These are phyloP conservation scores for Zhuqinia jingwanae DNA, from an alignment of 2,888 invertebrate species.

Conservation along the genomic window DNA sequence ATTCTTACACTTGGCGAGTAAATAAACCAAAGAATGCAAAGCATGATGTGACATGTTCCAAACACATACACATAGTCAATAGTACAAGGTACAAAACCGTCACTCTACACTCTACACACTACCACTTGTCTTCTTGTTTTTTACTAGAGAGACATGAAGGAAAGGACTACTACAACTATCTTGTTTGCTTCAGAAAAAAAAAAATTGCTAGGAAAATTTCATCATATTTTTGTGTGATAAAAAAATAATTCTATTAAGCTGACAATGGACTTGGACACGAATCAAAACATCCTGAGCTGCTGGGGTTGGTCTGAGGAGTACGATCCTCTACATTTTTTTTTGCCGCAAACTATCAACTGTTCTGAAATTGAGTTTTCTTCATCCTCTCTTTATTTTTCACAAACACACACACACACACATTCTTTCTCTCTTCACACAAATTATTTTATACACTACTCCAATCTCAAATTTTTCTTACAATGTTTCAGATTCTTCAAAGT, in stretches of 20 bases:
- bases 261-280: constrained; percentile 58
- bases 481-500: background rate
- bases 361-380: constrained; percentile 28
- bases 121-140: background rate
- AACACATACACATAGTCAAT: too few species aligned
- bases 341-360: too few species aligned
- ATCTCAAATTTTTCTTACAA: constrained; percentile 5
- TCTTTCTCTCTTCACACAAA: constrained; percentile 4
- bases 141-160: background rate
- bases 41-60: too few species aligned
- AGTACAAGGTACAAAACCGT: too few species aligned
- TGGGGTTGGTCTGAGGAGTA: too few species aligned
- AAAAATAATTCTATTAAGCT: constrained; percentile 49
- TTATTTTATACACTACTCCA: background rate
- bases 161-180: background rate
- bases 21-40: background rate
- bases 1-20: constrained; percentile 37
- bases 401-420: background rate
- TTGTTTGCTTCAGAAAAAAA: too few species aligned
- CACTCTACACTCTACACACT: too few species aligned
- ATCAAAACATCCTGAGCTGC: constrained; percentile 52
- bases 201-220: constrained; percentile 5
- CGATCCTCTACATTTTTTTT: background rate
- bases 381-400: too few species aligned
- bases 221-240: constrained; percentile 39